Conservation (phyloP, 1,140 invertebrate genomes). For the Helicoverpa armigera region DNA sequence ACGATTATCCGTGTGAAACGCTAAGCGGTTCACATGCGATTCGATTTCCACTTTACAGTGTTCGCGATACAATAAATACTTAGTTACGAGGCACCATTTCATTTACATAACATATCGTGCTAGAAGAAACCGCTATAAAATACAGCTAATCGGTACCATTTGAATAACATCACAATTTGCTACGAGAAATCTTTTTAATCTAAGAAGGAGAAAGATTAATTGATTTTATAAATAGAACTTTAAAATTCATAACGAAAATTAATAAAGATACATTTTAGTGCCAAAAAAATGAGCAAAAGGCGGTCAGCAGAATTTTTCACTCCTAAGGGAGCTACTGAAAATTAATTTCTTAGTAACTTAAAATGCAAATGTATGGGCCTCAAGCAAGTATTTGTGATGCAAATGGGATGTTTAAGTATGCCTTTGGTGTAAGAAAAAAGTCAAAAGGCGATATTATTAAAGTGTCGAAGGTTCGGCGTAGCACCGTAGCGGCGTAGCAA, state of each 20-base stretch:
- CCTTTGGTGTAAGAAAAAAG: conserved; percentile 25
- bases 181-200: neutral
- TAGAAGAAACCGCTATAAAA: neutral
- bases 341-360: conserved; percentile 35
- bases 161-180: conserved; percentile 6
- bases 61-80: neutral
- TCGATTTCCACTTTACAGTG: neutral
- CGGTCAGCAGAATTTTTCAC: neutral
- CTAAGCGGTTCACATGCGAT: neutral
- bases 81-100: neutral
- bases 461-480: neutral
- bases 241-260: conserved; percentile 33
- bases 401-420: conserved; percentile 42
- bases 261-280: neutral
- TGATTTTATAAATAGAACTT: conserved; percentile 12
- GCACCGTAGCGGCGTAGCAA: conserved; percentile 19
- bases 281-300: neutral
- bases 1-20: neutral
- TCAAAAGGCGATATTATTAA: conserved; percentile 10
- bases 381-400: conserved; percentile 48
- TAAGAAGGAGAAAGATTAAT: neutral
- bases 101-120: conserved; percentile 24
- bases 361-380: conserved; percentile 47
- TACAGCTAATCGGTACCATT: neutral
- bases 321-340: conserved; percentile 9